These are phyloP conservation scores for Scyliorhinus canicula DNA, from an alignment of 2,797 vertebrate genomes.

Conservation along the genomic window DNA sequence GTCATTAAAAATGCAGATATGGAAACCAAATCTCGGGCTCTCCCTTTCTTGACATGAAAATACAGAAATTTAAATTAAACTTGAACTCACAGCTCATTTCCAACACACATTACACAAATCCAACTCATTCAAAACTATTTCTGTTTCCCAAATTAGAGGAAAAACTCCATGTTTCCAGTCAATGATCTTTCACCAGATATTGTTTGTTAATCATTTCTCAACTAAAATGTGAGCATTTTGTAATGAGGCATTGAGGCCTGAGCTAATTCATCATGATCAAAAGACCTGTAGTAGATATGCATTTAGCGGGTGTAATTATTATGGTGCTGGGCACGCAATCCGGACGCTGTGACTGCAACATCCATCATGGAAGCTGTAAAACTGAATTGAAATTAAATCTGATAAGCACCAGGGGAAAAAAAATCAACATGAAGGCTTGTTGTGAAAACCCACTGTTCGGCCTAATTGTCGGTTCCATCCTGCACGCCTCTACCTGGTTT, in stretches of 20 bases:
- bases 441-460: background rate
- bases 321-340: background rate
- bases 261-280: background rate
- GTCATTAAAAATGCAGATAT: too few relatives aligned
- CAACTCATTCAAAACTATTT: too few relatives aligned
- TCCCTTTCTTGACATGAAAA: too few relatives aligned
- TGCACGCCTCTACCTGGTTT: background rate
- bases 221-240: background rate
- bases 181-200: too few relatives aligned
- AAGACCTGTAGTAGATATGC: background rate
- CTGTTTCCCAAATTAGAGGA: too few relatives aligned
- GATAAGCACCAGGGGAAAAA: background rate
- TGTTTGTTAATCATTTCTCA: background rate
- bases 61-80: too few relatives aligned
- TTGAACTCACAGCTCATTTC: too few relatives aligned
- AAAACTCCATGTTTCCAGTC: too few relatives aligned
- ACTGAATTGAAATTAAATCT: background rate
- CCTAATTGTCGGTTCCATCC: background rate
- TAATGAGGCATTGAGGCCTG: background rate
- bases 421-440: background rate
- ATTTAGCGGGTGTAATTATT: background rate
- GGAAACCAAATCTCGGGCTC: too few relatives aligned
- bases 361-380: background rate
- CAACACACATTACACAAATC: too few relatives aligned
- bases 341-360: background rate